These are phyloP conservation scores for Aptenodytes patagonicus DNA, from an alignment of 2,113 vertebrate species.

Conservation along the genomic window DNA sequence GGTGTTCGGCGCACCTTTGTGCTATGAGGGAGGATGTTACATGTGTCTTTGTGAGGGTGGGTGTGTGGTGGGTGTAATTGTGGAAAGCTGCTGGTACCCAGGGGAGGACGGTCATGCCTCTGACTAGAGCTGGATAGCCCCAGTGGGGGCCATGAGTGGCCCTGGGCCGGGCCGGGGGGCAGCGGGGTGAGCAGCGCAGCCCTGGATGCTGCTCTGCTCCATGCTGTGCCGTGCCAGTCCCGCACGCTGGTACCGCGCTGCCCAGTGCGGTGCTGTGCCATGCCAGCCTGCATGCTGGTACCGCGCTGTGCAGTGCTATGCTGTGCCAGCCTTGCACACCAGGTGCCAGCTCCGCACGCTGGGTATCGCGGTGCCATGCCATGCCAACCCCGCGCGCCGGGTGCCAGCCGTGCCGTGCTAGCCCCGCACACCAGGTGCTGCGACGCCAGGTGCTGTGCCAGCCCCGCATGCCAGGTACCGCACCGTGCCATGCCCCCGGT, in stretches of 20 bases:
- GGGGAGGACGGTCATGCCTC: not conserved
- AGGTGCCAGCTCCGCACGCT: not conserved
- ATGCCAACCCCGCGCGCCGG: not conserved
- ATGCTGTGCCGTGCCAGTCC: not conserved
- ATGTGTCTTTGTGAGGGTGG: not conserved
- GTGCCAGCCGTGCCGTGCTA: not conserved
- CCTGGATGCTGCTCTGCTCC: not conserved
- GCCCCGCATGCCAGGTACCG: not conserved
- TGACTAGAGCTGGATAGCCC: not conserved
- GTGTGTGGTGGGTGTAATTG: accelerated
- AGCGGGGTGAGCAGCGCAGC: not conserved
- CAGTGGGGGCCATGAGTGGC: accelerated
- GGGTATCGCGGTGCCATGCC: not conserved
- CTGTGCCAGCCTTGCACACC: not conserved
- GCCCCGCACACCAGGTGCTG: not conserved
- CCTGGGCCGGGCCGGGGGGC: not conserved
- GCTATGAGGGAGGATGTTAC: not conserved
- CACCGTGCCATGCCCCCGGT: not conserved
- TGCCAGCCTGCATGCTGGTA: not conserved
- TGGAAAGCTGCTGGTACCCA: not conserved
- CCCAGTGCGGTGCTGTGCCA: not conserved
- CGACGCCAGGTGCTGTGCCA: not conserved
- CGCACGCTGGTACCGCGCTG: too few species aligned
- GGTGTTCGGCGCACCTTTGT: not conserved
- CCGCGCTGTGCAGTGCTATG: not conserved